Conservation (phyloP, 2,113 vertebrate genomes). For the Campylomormyrus tamandua region DNA sequence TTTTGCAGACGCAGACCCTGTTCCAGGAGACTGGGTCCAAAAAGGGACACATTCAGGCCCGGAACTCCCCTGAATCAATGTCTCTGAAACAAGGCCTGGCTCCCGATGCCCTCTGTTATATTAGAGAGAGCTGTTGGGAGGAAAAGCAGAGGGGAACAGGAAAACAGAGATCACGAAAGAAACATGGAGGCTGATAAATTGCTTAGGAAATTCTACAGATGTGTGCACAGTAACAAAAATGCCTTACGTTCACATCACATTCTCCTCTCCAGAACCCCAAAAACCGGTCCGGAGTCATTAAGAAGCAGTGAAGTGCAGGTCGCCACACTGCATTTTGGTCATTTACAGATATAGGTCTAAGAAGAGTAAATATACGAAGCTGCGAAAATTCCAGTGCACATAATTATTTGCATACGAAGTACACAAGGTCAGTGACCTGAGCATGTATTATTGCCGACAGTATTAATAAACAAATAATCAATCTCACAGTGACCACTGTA, state of each 20-base stretch:
- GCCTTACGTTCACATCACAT: background rate
- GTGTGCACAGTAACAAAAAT: background rate
- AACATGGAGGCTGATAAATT: background rate
- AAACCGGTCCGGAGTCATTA: background rate
- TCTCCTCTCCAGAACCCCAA: background rate
- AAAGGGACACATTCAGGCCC: slow-evolving; percentile 1
- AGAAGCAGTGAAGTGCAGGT: background rate
- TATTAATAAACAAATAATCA: background rate
- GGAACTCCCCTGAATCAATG: slow-evolving; percentile 9
- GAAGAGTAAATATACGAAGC: background rate
- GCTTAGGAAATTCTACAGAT: background rate
- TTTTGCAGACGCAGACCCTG: background rate
- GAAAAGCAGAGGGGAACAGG: background rate
- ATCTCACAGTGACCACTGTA: background rate
- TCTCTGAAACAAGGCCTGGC: background rate
- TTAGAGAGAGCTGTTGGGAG: background rate
- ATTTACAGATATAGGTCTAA: background rate
- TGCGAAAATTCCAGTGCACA: background rate
- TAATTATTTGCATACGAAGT: background rate
- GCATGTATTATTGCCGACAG: background rate
- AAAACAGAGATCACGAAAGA: background rate
- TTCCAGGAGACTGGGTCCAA: slow-evolving; percentile 11
- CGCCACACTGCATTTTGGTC: background rate
- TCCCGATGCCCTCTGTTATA: background rate
- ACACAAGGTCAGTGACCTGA: background rate